phyloP scores from a whole-genome alignment of 2,888 invertebrate genomes.

The Xestia sexstrigata region DNA sequence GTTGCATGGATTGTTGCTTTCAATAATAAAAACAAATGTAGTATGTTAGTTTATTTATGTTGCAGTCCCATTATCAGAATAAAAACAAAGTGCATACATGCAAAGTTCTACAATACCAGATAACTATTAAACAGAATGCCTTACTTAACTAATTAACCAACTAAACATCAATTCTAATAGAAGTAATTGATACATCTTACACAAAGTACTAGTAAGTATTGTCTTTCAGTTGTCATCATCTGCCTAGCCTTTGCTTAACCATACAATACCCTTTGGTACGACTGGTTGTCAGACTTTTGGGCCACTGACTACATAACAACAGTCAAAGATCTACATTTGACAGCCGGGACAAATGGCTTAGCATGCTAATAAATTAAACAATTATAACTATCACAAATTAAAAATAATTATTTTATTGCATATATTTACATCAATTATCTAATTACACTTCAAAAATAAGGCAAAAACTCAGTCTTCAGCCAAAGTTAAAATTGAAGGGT shows the following conservation, averaged over 20 bases:
- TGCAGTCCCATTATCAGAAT: too few relatives aligned
- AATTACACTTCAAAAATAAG: background rate
- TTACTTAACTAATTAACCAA: background rate
- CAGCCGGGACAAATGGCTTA: background rate
- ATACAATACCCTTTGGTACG: background rate
- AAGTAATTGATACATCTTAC: background rate
- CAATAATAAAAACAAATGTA: too few relatives aligned
- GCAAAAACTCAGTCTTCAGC: conserved; percentile 40
- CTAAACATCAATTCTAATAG: background rate
- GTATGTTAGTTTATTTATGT: too few relatives aligned
- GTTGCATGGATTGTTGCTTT: too few relatives aligned
- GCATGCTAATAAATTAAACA: background rate
- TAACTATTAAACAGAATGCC: background rate
- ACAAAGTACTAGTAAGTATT: background rate
- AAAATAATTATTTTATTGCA: background rate
- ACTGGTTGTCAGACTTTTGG: background rate
- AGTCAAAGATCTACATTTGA: background rate
- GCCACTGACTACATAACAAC: too few relatives aligned
- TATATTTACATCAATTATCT: conserved; percentile 6
- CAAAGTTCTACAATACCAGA: background rate
- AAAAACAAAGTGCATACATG: background rate
- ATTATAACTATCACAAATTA: background rate
- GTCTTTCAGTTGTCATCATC: background rate
- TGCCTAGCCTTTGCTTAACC: background rate
- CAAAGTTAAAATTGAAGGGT: conserved; percentile 89